A percentile compares a stretch with the other conserved stretches of the same genome.
Evolutionary conservation across 2,888 invertebrate genomes (phyloP).

Genomic region (Acrobasis consociella): DNA sequence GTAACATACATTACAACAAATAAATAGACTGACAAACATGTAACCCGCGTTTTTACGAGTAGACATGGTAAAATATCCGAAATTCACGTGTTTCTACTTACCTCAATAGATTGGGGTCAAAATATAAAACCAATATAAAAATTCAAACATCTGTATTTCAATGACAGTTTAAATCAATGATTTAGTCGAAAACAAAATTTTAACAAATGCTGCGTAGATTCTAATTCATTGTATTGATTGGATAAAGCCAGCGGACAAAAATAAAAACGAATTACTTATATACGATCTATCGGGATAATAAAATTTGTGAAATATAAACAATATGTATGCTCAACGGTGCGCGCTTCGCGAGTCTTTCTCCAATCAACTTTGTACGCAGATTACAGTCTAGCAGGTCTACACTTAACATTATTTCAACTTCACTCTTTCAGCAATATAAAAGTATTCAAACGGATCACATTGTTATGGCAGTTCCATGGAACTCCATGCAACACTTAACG

Average conservation of each 20-base stretch:
- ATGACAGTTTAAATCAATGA: constrained; percentile 76
- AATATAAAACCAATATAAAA: constrained; percentile 53
- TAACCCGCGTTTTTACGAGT: constrained; percentile 9
- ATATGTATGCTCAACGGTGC: constrained; percentile 54
- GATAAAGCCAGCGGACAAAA: constrained; percentile 65
- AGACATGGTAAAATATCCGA: constrained; percentile 5
- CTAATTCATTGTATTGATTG: constrained; percentile 67
- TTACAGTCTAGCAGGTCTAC: constrained; percentile 79
- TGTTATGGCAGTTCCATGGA: constrained; percentile 79
- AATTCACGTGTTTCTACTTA: background rate
- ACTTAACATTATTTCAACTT: constrained; percentile 74
- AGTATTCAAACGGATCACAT: constrained; percentile 82
- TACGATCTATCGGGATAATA: constrained; percentile 40
- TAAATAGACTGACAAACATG: constrained; percentile 15
- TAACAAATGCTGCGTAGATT: constrained; percentile 74
- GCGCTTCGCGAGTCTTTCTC: constrained; percentile 58
- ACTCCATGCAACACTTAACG: constrained; percentile 75
- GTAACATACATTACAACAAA: background rate
- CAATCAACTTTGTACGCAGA: constrained; percentile 73
- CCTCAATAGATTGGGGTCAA: background rate
- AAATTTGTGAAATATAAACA: constrained; percentile 57
- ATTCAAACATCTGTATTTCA: constrained; percentile 81
- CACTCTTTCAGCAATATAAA: constrained; percentile 79
- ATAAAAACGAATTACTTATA: constrained; percentile 33
- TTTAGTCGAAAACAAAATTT: constrained; percentile 79